Conservation (phyloP, 2,888 invertebrate species). For the Bursaphelenchus okinawaensis region DNA sequence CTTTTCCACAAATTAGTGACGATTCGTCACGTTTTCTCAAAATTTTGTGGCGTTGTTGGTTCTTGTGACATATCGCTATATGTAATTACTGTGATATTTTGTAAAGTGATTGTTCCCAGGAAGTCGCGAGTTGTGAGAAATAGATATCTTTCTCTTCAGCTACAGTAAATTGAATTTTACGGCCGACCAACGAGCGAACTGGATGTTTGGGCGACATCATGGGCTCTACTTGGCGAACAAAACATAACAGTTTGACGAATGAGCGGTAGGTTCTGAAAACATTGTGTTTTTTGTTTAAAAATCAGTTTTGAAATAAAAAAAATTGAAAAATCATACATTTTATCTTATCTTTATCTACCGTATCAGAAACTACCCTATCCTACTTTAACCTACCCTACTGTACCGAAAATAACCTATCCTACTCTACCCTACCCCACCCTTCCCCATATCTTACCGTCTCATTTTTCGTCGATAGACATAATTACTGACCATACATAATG, state of each 20-base stretch:
- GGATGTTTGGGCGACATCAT: not conserved
- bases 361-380: not conserved
- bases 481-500: not conserved
- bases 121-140: not conserved
- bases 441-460: not conserved
- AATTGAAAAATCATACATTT: not conserved
- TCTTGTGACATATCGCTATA: too few relatives aligned
- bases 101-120: too few relatives aligned
- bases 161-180: not conserved
- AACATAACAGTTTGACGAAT: not conserved
- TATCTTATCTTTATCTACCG: not conserved
- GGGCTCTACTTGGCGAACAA: not conserved
- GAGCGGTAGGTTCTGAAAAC: not conserved
- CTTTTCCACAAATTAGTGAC: too few relatives aligned
- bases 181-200: not conserved
- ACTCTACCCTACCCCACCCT: not conserved
- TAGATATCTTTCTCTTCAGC: not conserved
- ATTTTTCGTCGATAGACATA: not conserved
- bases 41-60: too few relatives aligned
- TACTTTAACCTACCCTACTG: not conserved
- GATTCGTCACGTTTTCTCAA: too few relatives aligned
- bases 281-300: not conserved
- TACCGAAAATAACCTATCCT: not conserved
- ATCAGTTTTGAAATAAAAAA: not conserved
- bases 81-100: too few relatives aligned